These are phyloP conservation scores for Hyperoplus immaculatus DNA, from an alignment of 2,797 vertebrate species.

Conservation along the genomic window DNA sequence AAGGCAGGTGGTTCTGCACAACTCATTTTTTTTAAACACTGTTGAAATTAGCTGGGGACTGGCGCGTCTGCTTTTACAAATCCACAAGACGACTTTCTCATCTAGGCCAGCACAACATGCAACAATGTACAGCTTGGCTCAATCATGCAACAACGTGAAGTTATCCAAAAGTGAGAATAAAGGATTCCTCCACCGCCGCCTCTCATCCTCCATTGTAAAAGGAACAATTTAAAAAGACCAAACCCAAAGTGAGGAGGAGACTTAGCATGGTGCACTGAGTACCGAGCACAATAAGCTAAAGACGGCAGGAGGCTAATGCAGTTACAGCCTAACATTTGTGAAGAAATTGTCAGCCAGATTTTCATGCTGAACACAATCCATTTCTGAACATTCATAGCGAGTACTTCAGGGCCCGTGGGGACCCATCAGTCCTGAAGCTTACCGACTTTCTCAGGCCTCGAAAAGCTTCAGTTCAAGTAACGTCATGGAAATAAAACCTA, in stretches of 20 bases:
- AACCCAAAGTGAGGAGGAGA: constrained; percentile 34
- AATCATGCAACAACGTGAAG: constrained; percentile 53
- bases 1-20: constrained; percentile 60
- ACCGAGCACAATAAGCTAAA: constrained; percentile 5
- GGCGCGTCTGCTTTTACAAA: constrained; percentile 30
- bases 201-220: constrained; percentile 6
- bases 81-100: constrained; percentile 22
- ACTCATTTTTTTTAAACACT: constrained; percentile 38
- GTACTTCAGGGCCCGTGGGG: constrained; percentile 7
- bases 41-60: constrained; percentile 32
- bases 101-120: constrained; percentile 37
- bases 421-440: constrained; percentile 37
- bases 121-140: constrained; percentile 62
- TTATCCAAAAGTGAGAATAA: constrained; percentile 28
- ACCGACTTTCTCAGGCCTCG: constrained; percentile 29
- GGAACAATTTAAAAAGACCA: constrained; percentile 21
- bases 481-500: constrained; percentile 35
- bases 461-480: constrained; percentile 71
- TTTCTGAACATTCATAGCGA: constrained; percentile 46
- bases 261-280: not conserved
- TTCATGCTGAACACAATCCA: constrained; percentile 22
- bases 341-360: not conserved
- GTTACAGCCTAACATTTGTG: constrained; percentile 11
- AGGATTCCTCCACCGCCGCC: constrained; percentile 29
- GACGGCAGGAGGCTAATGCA: not conserved